Conservation (phyloP, 2,797 vertebrate genomes). For the Urocyon cinereoargenteus region DNA sequence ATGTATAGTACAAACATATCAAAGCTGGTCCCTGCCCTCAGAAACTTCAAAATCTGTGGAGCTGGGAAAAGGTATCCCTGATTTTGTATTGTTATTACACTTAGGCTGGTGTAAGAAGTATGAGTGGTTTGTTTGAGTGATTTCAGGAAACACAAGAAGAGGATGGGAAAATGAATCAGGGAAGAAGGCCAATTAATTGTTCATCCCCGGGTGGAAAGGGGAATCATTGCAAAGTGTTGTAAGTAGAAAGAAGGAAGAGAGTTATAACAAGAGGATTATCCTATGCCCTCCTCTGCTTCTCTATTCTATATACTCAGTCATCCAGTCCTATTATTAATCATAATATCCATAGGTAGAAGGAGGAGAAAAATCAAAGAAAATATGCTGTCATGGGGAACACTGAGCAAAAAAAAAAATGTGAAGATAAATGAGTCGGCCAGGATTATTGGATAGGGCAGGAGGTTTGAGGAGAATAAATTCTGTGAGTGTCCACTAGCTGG, state of each 20-base stretch:
- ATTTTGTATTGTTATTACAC: not conserved
- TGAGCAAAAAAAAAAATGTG: not conserved
- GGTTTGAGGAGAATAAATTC: not conserved
- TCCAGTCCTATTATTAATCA: not conserved
- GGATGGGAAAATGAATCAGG: not conserved
- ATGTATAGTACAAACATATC: rapidly evolving
- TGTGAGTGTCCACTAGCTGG: not conserved
- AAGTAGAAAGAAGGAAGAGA: not conserved
- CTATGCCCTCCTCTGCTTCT: not conserved
- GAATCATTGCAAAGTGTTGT: not conserved
- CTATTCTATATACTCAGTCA: not conserved
- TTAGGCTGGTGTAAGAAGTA: not conserved
- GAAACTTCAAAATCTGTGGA: not conserved
- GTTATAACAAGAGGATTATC: not conserved
- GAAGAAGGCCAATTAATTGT: not conserved
- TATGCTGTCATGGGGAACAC: not conserved
- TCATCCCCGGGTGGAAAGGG: not conserved
- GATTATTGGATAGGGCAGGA: not conserved
- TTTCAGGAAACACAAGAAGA: not conserved
- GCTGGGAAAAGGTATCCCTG: not conserved
- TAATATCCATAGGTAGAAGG: not conserved
- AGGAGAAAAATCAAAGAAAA: not conserved
- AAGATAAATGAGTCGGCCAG: not conserved
- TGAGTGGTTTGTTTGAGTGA: not conserved
- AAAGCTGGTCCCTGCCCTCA: not conserved